Percentiles rank a stretch among this genome's conserved stretches.
Conservation (phyloP, 2,888 invertebrate genomes). For the Acanthoscelides obtectus region DNA sequence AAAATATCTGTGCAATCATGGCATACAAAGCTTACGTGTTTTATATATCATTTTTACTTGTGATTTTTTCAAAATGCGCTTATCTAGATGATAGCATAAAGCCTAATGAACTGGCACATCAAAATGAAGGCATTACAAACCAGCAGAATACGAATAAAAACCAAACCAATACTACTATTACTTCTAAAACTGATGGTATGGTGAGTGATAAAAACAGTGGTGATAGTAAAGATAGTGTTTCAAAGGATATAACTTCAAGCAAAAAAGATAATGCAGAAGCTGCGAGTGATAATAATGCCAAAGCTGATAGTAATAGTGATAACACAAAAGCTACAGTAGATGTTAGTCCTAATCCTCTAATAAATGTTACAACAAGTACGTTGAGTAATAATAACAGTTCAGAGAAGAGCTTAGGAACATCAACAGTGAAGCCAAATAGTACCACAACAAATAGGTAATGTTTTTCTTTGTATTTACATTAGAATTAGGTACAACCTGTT, state of each 20-base stretch:
- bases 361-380: neutral
- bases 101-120: neutral
- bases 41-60: neutral
- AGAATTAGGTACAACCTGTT: too few relatives aligned
- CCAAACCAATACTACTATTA: neutral
- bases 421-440: neutral
- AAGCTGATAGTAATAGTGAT: neutral
- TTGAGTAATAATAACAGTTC: neutral
- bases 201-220: neutral
- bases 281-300: neutral
- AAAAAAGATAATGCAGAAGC: neutral
- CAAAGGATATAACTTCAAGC: neutral
- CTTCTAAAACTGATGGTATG: neutral
- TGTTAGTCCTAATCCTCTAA: neutral
- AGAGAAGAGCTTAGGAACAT: neutral
- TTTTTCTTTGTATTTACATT: too few relatives aligned
- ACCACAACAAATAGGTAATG: neutral
- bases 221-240: neutral
- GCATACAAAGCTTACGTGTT: neutral
- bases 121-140: neutral
- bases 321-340: neutral
- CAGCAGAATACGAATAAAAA: neutral
- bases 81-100: neutral
- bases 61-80: neutral
- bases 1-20: neutral